phyloP scores from a whole-genome alignment of 1,140 invertebrate species.

The Dermatophagoides farinae region DNA sequence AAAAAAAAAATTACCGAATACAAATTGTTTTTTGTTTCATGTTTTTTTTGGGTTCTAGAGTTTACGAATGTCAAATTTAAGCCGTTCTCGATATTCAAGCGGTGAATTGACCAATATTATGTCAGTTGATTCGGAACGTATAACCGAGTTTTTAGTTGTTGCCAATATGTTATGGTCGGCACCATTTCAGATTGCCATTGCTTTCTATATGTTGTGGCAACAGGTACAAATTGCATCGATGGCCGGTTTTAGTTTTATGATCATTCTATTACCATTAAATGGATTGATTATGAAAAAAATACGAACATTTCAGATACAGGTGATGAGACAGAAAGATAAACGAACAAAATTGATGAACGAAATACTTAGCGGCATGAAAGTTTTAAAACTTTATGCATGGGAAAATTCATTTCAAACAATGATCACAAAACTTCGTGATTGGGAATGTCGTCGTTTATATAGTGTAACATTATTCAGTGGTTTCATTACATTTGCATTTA shows the following conservation, averaged over 20 bases:
- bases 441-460: conserved; percentile 11
- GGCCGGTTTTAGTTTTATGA: conserved; percentile 24
- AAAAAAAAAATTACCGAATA: too few relatives aligned
- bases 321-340: conserved; percentile 26
- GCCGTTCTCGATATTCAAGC: conserved; percentile 15
- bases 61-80: conserved; percentile 16
- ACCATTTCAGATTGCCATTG: conserved; percentile 22
- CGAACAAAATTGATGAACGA: conserved; percentile 29
- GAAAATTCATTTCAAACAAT: conserved; percentile 11
- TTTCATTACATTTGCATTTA: conserved; percentile 24
- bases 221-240: conserved; percentile 25
- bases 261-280: conserved; percentile 67
- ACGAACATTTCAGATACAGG: conserved; percentile 29
- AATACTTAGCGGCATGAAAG: conserved; percentile 30
- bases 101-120: conserved; percentile 19
- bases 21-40: neutral
- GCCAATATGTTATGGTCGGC: conserved; percentile 20
- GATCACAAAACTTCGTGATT: neutral
- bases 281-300: conserved; percentile 61
- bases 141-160: conserved; percentile 7
- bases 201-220: conserved; percentile 25
- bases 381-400: conserved; percentile 20
- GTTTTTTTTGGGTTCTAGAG: neutral
- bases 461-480: conserved; percentile 20
- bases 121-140: conserved; percentile 13